Evolutionary conservation across 2,113 vertebrate species (phyloP).

Genomic region (Onychostruthus taczanowskii): DNA sequence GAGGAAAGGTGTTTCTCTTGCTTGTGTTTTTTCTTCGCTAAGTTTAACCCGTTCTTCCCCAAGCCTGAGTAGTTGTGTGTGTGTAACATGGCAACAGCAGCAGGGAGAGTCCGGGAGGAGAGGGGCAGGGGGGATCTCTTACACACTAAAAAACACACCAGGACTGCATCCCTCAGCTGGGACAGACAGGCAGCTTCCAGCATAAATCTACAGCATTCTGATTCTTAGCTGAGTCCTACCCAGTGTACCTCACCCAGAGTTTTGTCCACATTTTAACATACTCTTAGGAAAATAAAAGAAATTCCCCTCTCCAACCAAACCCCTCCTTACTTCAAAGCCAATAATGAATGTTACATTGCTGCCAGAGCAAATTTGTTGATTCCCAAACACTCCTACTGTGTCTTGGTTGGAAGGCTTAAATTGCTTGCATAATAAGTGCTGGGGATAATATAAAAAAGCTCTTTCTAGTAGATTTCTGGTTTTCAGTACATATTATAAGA

Average conservation of each 20-base stretch:
- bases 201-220: not conserved
- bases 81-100: not conserved
- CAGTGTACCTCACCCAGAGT: not conserved
- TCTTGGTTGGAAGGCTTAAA: constrained; percentile 25
- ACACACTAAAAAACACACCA: not conserved
- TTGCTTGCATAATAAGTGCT: constrained; percentile 14
- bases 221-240: not conserved
- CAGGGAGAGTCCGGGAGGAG: not conserved
- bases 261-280: not conserved
- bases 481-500: not conserved
- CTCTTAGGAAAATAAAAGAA: not conserved
- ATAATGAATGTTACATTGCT: not conserved
- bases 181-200: not conserved
- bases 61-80: not conserved
- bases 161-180: not conserved
- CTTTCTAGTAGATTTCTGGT: constrained; percentile 11
- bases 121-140: not conserved
- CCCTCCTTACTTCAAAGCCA: not conserved
- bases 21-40: not conserved
- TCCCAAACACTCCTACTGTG: constrained; percentile 20
- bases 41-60: not conserved
- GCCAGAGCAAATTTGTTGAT: constrained; percentile 20
- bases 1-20: constrained; percentile 50
- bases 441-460: not conserved
- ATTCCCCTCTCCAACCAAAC: not conserved